Evolutionary conservation across 1,140 invertebrate genomes (phyloP).

Genomic region (Drosophila ananassae): DNA sequence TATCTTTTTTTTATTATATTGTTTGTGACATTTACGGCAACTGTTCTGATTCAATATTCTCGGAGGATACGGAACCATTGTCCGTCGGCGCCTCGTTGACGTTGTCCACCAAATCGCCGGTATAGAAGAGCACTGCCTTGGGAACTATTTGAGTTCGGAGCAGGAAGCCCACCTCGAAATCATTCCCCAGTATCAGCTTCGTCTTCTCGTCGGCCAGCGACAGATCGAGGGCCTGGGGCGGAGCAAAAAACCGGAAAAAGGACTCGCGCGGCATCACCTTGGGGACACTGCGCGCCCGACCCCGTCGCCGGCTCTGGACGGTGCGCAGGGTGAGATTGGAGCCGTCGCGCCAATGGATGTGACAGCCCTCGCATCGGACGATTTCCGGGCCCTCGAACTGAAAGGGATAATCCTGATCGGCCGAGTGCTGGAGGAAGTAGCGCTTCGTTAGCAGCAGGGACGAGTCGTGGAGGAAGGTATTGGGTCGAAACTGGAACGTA

Average conservation of each 20-base stretch:
- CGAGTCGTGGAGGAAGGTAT: constrained; percentile 97
- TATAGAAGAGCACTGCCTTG: constrained; percentile 95
- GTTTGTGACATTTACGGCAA: not conserved
- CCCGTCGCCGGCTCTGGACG: constrained; percentile 97
- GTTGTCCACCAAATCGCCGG: constrained; percentile 89
- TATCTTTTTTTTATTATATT: not conserved
- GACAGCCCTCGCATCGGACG: constrained; percentile 94
- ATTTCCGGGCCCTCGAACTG: constrained; percentile 99
- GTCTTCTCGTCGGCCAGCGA: constrained; percentile 85
- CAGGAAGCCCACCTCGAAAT: constrained; percentile 98
- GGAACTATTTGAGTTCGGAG: constrained; percentile 96
- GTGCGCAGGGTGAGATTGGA: constrained; percentile 98
- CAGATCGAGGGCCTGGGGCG: constrained; percentile 90
- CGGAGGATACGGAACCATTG: constrained; percentile 14
- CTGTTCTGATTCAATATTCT: constrained; percentile 2
- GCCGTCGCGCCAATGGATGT: constrained; percentile 96
- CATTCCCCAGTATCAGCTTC: constrained; percentile 86
- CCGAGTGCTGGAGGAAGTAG: constrained; percentile 96
- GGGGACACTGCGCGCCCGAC: constrained; percentile 91
- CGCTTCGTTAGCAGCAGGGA: constrained; percentile 96
- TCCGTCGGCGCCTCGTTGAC: constrained; percentile 30
- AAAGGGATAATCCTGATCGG: constrained; percentile 95
- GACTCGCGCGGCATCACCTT: constrained; percentile 96
- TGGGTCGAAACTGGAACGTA: constrained; percentile 96
- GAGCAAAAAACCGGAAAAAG: constrained; percentile 99